phyloP scores from a whole-genome alignment of 2,888 invertebrate species.

The Macrophya alboannulata region DNA sequence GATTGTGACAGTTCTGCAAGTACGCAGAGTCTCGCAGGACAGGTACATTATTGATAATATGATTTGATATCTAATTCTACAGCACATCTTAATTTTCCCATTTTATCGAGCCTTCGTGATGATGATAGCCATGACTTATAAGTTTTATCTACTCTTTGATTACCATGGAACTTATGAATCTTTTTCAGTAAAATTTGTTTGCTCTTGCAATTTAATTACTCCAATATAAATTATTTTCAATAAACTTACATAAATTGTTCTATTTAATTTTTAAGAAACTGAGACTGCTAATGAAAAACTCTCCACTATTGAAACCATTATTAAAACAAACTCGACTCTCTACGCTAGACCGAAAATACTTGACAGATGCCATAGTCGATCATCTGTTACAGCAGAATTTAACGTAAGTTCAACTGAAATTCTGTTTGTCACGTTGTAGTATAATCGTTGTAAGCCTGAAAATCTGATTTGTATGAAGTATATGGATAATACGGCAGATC shows the following conservation, averaged over 20 bases:
- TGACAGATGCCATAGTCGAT: neutral
- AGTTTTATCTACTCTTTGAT: neutral
- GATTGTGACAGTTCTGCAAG: neutral
- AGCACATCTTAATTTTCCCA: neutral
- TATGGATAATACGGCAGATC: neutral
- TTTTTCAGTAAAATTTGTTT: neutral
- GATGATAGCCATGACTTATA: neutral
- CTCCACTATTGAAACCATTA: neutral
- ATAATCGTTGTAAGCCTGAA: neutral
- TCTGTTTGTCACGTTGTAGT: neutral
- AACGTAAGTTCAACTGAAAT: neutral
- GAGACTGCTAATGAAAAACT: neutral
- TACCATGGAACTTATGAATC: neutral
- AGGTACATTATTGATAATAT: neutral
- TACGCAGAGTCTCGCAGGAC: neutral
- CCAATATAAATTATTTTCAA: neutral
- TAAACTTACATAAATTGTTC: neutral
- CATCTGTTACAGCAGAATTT: slow-evolving; percentile 4
- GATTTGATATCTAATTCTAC: too few relatives aligned
- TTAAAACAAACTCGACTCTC: slow-evolving; percentile 3
- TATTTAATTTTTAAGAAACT: slow-evolving; percentile 3
- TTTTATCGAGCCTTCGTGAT: neutral
- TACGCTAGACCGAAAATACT: neutral
- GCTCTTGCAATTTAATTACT: neutral
- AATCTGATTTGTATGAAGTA: neutral